Percentiles rank a stretch among this genome's conserved stretches.
Evolutionary conservation across 2,113 vertebrate species (phyloP).

Genomic region (Ardeotis arabs): DNA sequence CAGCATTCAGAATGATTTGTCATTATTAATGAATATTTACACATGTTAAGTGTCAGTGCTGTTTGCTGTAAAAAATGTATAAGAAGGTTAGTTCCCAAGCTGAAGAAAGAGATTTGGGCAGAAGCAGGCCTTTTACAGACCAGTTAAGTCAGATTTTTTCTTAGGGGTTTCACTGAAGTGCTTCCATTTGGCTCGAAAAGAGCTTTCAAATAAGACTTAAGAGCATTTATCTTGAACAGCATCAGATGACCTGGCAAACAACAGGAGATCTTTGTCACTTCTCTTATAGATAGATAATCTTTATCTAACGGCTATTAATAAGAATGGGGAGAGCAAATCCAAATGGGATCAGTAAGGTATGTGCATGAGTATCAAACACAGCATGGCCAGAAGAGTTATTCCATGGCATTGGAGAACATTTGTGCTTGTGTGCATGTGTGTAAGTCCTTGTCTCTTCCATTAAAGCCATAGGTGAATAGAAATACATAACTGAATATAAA

Average conservation of each 20-base stretch:
- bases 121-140: background rate
- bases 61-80: background rate
- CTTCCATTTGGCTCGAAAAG: background rate
- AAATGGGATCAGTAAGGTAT: background rate
- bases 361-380: background rate
- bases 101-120: background rate
- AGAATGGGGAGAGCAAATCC: background rate
- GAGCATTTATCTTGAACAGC: background rate
- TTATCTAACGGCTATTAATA: background rate
- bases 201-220: background rate
- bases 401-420: background rate
- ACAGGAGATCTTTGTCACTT: background rate
- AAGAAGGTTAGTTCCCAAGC: background rate
- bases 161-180: background rate
- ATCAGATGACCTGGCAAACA: background rate
- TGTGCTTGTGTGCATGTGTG: background rate
- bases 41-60: background rate
- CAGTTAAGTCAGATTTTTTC: background rate
- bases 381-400: background rate
- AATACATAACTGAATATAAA: background rate
- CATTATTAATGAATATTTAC: constrained; percentile 54
- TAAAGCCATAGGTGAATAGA: background rate
- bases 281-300: background rate
- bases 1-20: constrained; percentile 14
- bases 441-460: background rate